Base-by-base conservation (phyloP, 1,140 invertebrate species). In the Neodiprion fabricii region DNA sequence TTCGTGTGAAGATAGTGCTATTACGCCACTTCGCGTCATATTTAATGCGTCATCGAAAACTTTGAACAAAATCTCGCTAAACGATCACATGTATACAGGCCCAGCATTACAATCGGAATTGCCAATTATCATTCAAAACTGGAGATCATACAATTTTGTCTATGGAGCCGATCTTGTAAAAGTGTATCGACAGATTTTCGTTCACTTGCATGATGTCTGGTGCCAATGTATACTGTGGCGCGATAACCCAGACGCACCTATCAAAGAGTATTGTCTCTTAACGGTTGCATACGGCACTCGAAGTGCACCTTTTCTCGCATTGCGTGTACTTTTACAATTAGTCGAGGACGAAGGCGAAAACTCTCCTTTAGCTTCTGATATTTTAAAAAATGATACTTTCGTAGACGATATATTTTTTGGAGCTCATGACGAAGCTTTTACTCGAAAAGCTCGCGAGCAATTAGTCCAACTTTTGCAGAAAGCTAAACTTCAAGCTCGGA, bases 221-320 rank as follows among this genome's bases (percentile, higher is more conserved):
- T 67, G 49, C 14, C 75, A 76, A 40, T 14, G 72, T 11, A 71
- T 76, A 9, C 71, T 82, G 21, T 17, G 23, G 11, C 28, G 80
- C 70, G 65, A 74, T 74, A 61, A 71, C 81, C n/a, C 9, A 73
- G 40, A 65, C 78, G 1, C 71, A 75, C 0, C 79, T 80, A 73
- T 82, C 76, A 78, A 48, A 17, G 8, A 70, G 72, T 88, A 70
- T 80, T 73, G 65, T 48, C 65, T 87, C 1, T 76, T 67, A 8
- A 87, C 81, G 0, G 79, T 87, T 9, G 87, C 86, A 0, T 87
- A 84, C 77, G 86, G 87, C 1, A 82, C 79, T 14, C 23, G 68
- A 0, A 74, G 67, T 11, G 80, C 80, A 5, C 79, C 84, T 7
- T 86, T 78, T 77, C 67, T 82, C 5, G 79, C 85, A 0, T 81